Conservation (phyloP, 37 sponge, comb jelly and placozoan species). For the Ianthella basta region DNA sequence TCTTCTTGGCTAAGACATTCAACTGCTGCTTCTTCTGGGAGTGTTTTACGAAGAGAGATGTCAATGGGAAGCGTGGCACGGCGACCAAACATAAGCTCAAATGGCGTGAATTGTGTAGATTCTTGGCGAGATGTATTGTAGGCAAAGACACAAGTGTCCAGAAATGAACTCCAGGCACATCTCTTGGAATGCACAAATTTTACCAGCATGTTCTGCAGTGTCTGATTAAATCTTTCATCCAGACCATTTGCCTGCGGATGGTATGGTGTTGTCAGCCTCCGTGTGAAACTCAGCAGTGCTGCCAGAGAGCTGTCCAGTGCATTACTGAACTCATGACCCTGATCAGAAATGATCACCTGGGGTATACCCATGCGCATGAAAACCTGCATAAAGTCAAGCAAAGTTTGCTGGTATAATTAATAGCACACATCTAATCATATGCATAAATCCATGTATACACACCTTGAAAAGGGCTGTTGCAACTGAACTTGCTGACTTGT, state of each 20-base stretch:
- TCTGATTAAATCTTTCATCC: constrained; percentile 75
- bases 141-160: constrained; percentile 75
- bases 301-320: constrained; percentile 39
- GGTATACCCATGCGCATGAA: constrained; percentile 74
- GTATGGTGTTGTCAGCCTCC: constrained; percentile 57
- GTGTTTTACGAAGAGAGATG: constrained; percentile 25
- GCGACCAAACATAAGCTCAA: constrained; percentile 72
- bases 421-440: not conserved
- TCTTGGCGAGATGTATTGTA: constrained; percentile 81
- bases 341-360: constrained; percentile 49
- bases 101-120: constrained; percentile 70
- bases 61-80: constrained; percentile 68
- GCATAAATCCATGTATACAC: not conserved
- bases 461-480: constrained; percentile 66
- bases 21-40: constrained; percentile 23
- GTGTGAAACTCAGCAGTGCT: constrained; percentile 39
- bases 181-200: constrained; percentile 59
- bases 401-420: not conserved
- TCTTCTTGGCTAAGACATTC: constrained; percentile 22
- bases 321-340: constrained; percentile 65
- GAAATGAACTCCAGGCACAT: constrained; percentile 40
- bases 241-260: constrained; percentile 81
- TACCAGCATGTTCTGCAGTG: constrained; percentile 70
- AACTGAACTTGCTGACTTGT: constrained; percentile 50
- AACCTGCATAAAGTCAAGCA: no score